Evolutionary conservation across 2,888 invertebrate genomes (phyloP), one percentile per base, ranked within the genome.

Genomic region (Acronicta alni): DNA sequence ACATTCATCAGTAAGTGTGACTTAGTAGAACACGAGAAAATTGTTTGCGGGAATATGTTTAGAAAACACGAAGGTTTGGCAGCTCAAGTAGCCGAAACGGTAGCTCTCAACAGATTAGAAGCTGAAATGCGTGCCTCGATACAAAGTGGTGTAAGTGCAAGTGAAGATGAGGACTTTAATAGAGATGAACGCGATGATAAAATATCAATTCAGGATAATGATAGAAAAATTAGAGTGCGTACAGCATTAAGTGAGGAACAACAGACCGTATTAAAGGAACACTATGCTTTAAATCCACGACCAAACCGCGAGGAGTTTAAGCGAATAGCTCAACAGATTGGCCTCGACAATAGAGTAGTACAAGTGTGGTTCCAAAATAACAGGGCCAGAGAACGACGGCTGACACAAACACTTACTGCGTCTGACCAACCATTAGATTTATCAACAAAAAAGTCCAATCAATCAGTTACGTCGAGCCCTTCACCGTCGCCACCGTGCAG

Each of bases 361-460:
- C 97, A 99, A 94, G 99, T 99, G 7, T 99, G 99, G 99, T 99
- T 99, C 87, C 99, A 99, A 93, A 99, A 99, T 88, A 98, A 98
- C 71, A 95, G 99, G 69, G 99, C 99, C 0, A 95, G 98, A 52
- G 98, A 98, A 83, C 96, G 98, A 45, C 95, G 98, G 75, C 88
- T 96, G 90, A 95, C 69, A 12, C 69, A 69, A 67, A 61, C 95
- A 37, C 72, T 87, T 23, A 81, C 87, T 1, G 80, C 85, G 44
- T 85, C 91, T 4, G 98, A 98, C 80, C 97, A 98, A 85, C 99
- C 99, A 0, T 92, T 99, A 57, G 99, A 99, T 90, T 95, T 99
- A 75, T 98, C 98, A 3, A 96, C 98, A 6, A 98, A 98, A 83
- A 97, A 97, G 77, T 96, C 95, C 6, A 93, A 88, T 58, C 83